These are phyloP conservation scores for Drosophila mercatorum DNA, from an alignment of 2,888 invertebrate genomes.

Conservation along the genomic window DNA sequence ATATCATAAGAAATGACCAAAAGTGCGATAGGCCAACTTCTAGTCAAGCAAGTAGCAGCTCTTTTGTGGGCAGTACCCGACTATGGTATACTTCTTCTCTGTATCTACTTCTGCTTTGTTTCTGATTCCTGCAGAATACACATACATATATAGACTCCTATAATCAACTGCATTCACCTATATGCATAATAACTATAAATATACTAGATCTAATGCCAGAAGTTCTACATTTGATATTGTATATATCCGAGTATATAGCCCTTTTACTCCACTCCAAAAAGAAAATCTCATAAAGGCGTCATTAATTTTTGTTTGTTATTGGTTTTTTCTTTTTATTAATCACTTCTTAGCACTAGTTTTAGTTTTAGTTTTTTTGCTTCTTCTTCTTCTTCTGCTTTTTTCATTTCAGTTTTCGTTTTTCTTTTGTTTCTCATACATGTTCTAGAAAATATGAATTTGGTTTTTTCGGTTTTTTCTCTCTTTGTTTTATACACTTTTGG, in stretches of 20 bases:
- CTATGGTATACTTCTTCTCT: neutral
- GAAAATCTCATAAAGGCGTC: neutral
- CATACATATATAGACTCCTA: neutral
- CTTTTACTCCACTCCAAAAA: too few species aligned
- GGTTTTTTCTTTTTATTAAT: slow-evolving; percentile 59
- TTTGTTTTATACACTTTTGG: slow-evolving; percentile 43
- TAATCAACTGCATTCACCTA: neutral
- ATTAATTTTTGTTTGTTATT: slow-evolving; percentile 13
- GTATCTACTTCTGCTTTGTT: too few species aligned
- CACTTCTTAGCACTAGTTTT: slow-evolving; percentile 62
- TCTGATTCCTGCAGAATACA: too few species aligned
- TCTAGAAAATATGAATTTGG: slow-evolving; percentile 39
- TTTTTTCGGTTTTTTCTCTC: slow-evolving; percentile 17
- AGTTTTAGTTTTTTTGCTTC: slow-evolving; percentile 44
- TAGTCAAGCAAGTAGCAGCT: neutral
- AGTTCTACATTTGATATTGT: neutral
- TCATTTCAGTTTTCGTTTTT: slow-evolving; percentile 28
- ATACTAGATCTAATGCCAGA: neutral
- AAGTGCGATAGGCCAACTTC: neutral
- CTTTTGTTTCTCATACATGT: slow-evolving; percentile 24
- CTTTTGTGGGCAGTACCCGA: neutral
- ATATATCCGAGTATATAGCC: too few species aligned
- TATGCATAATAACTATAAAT: neutral
- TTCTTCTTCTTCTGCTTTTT: slow-evolving; percentile 19
- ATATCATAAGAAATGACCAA: neutral